These are phyloP conservation scores for Caiman crocodilus DNA, from an alignment of 2,797 vertebrate genomes.

Conservation along the genomic window DNA sequence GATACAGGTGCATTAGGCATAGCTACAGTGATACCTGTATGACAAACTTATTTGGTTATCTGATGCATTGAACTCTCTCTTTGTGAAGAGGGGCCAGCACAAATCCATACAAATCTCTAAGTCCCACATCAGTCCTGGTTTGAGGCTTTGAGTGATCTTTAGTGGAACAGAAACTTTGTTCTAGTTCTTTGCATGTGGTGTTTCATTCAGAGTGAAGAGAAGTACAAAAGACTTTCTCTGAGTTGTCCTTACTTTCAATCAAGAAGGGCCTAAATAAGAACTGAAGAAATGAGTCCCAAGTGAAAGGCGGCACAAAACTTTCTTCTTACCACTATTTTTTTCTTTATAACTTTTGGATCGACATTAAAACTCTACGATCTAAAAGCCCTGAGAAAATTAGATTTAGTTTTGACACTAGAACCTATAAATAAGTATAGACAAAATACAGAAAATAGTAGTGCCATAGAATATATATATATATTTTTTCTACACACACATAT, in stretches of 20 bases:
- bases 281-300: neutral
- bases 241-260: neutral
- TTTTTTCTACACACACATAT: too few relatives aligned
- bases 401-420: conserved; percentile 23
- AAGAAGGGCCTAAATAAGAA: neutral
- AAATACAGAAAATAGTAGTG: conserved; percentile 51
- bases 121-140: neutral
- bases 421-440: conserved; percentile 57
- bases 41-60: neutral
- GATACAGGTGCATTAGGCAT: neutral
- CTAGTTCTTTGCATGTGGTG: neutral
- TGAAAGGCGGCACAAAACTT: neutral
- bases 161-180: neutral
- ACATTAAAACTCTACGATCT: neutral
- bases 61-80: neutral
- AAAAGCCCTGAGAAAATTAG: conserved; percentile 58
- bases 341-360: neutral
- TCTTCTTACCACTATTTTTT: conserved; percentile 17
- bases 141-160: neutral
- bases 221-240: neutral
- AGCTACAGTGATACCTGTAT: neutral
- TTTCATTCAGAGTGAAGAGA: neutral
- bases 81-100: neutral
- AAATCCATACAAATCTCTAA: neutral
- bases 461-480: neutral